phyloP scores from a whole-genome alignment of 2,797 vertebrate species.

The Mallotus villosus region DNA sequence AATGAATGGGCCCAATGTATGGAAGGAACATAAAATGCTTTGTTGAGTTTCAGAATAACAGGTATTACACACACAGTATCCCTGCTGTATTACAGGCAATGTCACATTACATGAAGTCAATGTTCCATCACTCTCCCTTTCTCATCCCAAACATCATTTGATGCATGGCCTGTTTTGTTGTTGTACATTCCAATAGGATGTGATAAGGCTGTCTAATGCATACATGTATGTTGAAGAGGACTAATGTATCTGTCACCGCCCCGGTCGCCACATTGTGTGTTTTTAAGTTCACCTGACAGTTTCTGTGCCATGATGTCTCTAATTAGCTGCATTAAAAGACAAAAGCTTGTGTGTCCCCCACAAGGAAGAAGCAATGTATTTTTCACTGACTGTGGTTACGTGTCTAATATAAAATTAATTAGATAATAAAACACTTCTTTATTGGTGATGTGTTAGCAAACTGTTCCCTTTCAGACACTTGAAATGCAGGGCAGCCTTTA shows the following conservation, averaged over 20 bases:
- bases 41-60: too few relatives aligned
- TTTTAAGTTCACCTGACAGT: neutral
- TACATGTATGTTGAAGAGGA: constrained; percentile 7
- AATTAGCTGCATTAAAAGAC: constrained; percentile 17
- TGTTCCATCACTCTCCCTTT: too few relatives aligned
- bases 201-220: constrained; percentile 22
- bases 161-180: neutral
- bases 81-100: too few relatives aligned
- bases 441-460: neutral
- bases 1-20: neutral
- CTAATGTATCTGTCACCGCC: neutral
- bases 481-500: neutral
- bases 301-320: neutral
- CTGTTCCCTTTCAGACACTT: neutral
- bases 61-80: too few relatives aligned
- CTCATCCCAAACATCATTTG: neutral
- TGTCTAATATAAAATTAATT: too few relatives aligned
- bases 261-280: neutral
- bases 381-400: neutral
- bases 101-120: too few relatives aligned
- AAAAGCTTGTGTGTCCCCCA: neutral
- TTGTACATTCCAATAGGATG: constrained; percentile 26
- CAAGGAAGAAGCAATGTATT: neutral
- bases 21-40: too few relatives aligned
- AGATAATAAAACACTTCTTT: neutral